phyloP scores from a whole-genome alignment of 2,113 vertebrate genomes.

The Zosterops pallidus region DNA sequence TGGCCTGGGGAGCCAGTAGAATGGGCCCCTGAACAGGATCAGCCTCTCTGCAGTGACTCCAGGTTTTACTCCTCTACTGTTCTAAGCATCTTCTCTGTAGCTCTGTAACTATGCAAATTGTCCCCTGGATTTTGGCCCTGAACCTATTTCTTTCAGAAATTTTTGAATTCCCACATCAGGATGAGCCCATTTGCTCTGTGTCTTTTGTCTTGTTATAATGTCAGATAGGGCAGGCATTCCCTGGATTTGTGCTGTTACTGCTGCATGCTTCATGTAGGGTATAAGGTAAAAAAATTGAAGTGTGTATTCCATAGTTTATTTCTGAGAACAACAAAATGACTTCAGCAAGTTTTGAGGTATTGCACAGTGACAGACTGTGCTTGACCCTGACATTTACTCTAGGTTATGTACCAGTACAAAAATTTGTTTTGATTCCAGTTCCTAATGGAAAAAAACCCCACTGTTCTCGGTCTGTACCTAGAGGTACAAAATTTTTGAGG shows the following conservation, averaged over 20 bases:
- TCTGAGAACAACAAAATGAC: neutral
- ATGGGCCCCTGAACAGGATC: neutral
- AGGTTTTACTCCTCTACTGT: neutral
- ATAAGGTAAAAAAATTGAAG: neutral
- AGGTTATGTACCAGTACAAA: neutral
- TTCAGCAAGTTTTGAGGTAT: neutral
- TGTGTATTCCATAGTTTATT: neutral
- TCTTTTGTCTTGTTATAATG: neutral
- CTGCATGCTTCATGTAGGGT: neutral
- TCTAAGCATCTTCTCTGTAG: neutral
- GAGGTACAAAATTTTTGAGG: neutral
- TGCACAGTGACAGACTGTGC: neutral
- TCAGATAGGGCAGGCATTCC: neutral
- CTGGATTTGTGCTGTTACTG: neutral
- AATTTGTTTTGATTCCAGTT: neutral
- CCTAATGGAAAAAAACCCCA: neutral
- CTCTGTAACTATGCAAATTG: neutral
- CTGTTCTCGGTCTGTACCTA: neutral
- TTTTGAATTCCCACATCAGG: neutral
- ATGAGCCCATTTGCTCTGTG: neutral
- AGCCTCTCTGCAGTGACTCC: neutral
- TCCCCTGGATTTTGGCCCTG: neutral
- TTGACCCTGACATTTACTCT: neutral
- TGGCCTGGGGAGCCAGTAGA: neutral
- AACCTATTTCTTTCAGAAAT: neutral